phyloP scores from a whole-genome alignment of 2,888 invertebrate species.

The Epirrita christyi region DNA sequence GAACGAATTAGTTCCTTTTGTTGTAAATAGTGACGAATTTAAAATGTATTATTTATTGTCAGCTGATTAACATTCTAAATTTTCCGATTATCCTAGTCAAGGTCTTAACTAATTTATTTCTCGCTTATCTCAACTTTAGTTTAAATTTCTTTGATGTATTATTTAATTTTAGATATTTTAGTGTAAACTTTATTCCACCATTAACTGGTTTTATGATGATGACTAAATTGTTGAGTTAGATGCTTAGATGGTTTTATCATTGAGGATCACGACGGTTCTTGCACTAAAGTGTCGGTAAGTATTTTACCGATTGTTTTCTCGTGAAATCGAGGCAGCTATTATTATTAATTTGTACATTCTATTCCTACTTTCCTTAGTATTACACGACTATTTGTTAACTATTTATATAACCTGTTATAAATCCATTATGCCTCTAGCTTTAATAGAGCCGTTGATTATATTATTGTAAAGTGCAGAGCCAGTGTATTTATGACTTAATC shows the following conservation, averaged over 20 bases:
- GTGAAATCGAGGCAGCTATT: conserved; percentile 12
- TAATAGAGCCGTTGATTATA: conserved; percentile 80
- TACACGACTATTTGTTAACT: conserved; percentile 80
- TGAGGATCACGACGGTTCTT: conserved; percentile 42
- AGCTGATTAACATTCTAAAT: conserved; percentile 71
- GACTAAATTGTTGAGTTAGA: conserved; percentile 68
- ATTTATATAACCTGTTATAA: conserved; percentile 80
- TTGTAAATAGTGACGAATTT: conserved; percentile 82
- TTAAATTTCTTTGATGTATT: conserved; percentile 66
- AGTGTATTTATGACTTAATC: conserved; percentile 83
- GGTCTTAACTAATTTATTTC: conserved; percentile 78
- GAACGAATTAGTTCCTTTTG: conserved; percentile 81
- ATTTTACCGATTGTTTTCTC: too few relatives aligned
- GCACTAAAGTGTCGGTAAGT: conserved; percentile 30
- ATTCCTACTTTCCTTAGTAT: conserved; percentile 78
- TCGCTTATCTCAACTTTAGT: conserved; percentile 64
- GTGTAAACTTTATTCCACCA: conserved; percentile 71
- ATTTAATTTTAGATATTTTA: conserved; percentile 66
- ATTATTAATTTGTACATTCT: conserved; percentile 70
- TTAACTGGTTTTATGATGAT: conserved; percentile 45
- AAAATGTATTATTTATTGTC: conserved; percentile 76
- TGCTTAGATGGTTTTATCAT: conserved; percentile 50
- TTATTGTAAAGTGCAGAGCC: conserved; percentile 82
- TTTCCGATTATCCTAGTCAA: conserved; percentile 82
- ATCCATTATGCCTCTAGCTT: conserved; percentile 78